Percentiles rank a stretch among this genome's conserved stretches.
Evolutionary conservation across 2,888 invertebrate species (phyloP).

Genomic region (Flexamia atlantica): DNA sequence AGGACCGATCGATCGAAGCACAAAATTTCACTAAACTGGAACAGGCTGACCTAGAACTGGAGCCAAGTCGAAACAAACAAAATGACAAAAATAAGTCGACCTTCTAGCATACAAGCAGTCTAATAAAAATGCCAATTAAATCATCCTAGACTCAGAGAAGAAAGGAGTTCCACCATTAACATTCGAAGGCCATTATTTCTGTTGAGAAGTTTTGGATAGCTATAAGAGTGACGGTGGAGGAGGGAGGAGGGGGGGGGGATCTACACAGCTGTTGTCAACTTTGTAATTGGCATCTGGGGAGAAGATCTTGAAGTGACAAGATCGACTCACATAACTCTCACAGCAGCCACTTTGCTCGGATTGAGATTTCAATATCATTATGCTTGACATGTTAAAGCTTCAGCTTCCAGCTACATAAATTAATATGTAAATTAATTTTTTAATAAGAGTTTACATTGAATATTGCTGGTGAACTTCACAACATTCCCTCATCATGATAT

Average conservation of each 20-base stretch:
- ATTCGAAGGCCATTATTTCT: conserved; percentile 21
- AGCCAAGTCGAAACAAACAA: conserved; percentile 27
- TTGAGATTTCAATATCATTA: conserved; percentile 27
- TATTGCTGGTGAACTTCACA: too few relatives aligned
- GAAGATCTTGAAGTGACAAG: conserved; percentile 32
- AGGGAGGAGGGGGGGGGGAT: neutral
- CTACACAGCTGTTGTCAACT: conserved; percentile 42
- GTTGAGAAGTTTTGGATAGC: neutral
- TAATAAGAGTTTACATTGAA: neutral
- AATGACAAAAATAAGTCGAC: conserved; percentile 25
- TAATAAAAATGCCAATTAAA: conserved; percentile 23
- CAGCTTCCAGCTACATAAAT: neutral
- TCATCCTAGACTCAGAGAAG: conserved; percentile 12
- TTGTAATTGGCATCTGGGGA: conserved; percentile 39
- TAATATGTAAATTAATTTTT: neutral
- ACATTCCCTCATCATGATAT: too few relatives aligned
- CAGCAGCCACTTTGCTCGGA: neutral
- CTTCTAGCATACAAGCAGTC: neutral
- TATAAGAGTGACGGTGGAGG: neutral
- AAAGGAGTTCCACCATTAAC: neutral
- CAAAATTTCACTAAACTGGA: conserved; percentile 1
- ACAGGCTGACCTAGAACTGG: conserved; percentile 17
- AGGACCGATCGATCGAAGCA: neutral
- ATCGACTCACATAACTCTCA: neutral
- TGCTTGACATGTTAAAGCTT: neutral